Conservation (phyloP, 2,113 vertebrate genomes). For the Arizona elegans region DNA sequence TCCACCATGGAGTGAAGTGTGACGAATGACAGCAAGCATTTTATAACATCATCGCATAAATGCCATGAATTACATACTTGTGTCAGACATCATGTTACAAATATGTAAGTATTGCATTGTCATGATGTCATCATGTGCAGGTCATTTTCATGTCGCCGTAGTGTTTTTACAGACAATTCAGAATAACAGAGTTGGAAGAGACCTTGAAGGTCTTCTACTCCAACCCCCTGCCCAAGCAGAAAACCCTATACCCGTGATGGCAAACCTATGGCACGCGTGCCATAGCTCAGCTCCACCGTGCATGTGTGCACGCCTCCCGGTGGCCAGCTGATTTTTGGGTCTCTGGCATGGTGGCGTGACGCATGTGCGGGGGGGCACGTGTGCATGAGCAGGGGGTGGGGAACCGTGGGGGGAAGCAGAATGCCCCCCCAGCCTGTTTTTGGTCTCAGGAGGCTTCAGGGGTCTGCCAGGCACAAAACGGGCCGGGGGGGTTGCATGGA, state of each 20-base stretch:
- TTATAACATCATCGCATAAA: neutral
- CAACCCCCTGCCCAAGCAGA: neutral
- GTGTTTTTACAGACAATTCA: neutral
- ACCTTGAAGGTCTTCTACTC: neutral
- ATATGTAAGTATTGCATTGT: neutral
- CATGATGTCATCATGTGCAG: neutral
- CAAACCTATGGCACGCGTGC: no score
- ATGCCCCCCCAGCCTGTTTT: no score
- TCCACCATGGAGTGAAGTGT: neutral
- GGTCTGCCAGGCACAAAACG: no score
- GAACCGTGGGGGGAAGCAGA: no score
- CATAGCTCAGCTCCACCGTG: no score
- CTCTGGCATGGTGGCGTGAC: no score
- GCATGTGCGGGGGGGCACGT: no score
- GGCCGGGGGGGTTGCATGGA: no score
- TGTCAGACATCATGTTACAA: neutral
- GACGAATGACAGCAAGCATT: neutral
- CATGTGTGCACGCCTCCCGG: no score
- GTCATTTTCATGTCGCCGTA: neutral
- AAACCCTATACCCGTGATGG: neutral
- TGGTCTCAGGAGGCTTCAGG: no score
- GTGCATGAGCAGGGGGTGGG: no score
- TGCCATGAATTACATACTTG: neutral
- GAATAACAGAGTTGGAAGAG: neutral
- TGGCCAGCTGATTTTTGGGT: no score